Percentiles rank a stretch among this genome's conserved stretches.
These are phyloP conservation scores for Caloenas nicobarica DNA, from an alignment of 2,113 vertebrate species.

Conservation along the genomic window DNA sequence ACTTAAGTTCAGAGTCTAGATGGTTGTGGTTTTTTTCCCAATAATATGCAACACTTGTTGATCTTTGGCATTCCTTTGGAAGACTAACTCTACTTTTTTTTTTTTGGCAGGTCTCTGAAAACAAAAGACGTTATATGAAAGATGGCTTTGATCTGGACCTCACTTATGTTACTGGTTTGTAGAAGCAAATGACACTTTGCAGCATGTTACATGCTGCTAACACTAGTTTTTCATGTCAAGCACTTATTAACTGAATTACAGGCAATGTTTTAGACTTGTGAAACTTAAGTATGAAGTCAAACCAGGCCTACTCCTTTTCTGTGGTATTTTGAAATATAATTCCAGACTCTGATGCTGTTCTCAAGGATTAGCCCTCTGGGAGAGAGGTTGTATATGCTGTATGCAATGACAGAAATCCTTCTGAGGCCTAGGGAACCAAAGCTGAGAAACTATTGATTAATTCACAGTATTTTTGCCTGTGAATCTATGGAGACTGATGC, in stretches of 20 bases:
- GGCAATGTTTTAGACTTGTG: background rate
- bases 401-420: background rate
- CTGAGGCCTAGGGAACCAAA: background rate
- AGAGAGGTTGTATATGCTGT: background rate
- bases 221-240: no score
- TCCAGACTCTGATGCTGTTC: background rate
- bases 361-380: background rate
- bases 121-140: slow-evolving; percentile 91
- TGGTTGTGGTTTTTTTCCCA: background rate
- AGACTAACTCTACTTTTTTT: background rate
- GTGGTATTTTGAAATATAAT: background rate
- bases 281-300: background rate
- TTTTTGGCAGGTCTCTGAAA: slow-evolving; percentile 87
- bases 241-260: no score
- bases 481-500: background rate
- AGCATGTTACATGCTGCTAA: background rate
- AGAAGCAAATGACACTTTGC: background rate
- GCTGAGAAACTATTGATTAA: background rate
- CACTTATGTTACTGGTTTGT: slow-evolving; percentile 92
- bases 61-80: background rate
- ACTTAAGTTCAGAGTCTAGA: background rate
- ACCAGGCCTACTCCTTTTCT: background rate
- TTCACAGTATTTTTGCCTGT: background rate
- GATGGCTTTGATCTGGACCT: slow-evolving; percentile 98
- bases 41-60: background rate